Base-by-base conservation (phyloP, 2,113 vertebrate genomes). In the Ceuthmochares aereus region DNA sequence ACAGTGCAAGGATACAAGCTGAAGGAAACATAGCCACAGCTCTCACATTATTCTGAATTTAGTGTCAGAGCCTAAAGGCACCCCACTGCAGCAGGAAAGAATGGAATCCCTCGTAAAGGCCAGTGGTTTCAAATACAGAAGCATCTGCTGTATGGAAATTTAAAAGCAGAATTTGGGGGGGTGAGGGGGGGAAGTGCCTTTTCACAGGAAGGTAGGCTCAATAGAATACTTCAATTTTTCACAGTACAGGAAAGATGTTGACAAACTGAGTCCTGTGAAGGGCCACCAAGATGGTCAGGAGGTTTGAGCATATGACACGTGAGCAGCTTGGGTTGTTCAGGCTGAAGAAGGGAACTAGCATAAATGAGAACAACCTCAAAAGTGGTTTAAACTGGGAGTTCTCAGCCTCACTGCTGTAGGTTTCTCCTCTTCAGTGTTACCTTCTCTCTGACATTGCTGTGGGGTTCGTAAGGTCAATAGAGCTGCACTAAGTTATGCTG, bases 291-390 rank as follows among this genome's bases (percentile, higher is more conserved):
- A 27, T 60, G 37, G 15, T 76, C 15, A 40, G 29, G 29, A 27
- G 7, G 75, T 42, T 90, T 0, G 0, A 83, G 43, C 58, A 60
- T 62, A 20, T 0, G 3, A 10, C 21, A 47, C 1, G 0, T 47
- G 29, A 69, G 62, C 42, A 29, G 19, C 47, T n/a, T 34, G 17
- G 23, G n/a, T 80, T 63, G 34, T 52, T 83, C 22, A 45, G 70
- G n/a, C 51, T 77, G 51, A 47, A 30, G 36, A 60, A 37, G 11
- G 40, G 40, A 87, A 21, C 59, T 69, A 34, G 27, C 2, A 1
- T n/a, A 36, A 87, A 34, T 9, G 34, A 73, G 49, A 94, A 59
- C 45, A 47, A 29, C 42, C 42, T 51, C 0, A 0, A 34, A 34
- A n/a, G 30, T 19, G 22, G 66, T 78, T 82, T 63, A 49, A 36